Evolutionary conservation across 2,113 vertebrate genomes (phyloP).

Genomic region (Eclectus roratus): DNA sequence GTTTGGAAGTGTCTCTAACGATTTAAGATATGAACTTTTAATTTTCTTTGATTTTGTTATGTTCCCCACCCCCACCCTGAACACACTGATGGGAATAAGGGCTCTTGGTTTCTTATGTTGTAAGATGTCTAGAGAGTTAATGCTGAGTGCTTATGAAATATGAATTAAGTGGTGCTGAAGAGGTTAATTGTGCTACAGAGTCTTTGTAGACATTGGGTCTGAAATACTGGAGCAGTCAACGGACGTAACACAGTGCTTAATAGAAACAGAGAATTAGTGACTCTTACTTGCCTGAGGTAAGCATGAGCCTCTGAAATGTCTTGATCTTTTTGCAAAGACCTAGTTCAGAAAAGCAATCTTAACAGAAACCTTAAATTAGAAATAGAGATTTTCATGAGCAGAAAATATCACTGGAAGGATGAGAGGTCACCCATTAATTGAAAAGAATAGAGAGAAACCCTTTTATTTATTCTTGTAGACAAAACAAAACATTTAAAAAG

Average conservation of each 20-base stretch:
- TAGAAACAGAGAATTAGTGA: constrained; percentile 61
- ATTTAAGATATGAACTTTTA: neutral
- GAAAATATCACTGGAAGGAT: constrained; percentile 21
- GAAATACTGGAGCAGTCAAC: constrained; percentile 15
- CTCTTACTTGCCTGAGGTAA: constrained; percentile 61
- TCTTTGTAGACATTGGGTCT: neutral
- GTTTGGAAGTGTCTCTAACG: no score
- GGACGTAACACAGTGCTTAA: constrained; percentile 29
- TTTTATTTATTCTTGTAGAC: constrained; percentile 23
- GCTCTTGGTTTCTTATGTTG: neutral
- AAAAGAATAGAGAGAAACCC: neutral
- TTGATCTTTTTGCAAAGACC: constrained; percentile 64
- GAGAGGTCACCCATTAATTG: constrained; percentile 2
- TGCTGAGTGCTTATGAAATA: neutral
- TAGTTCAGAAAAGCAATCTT: constrained; percentile 24
- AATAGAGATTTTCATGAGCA: constrained; percentile 28
- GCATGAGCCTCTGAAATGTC: constrained; percentile 21
- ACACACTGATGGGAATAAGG: fast-evolving
- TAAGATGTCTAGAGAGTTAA: neutral
- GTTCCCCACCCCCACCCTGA: fast-evolving
- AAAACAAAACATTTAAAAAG: neutral
- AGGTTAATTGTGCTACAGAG: neutral
- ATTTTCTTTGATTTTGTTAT: neutral
- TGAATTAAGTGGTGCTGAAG: neutral
- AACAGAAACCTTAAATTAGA: constrained; percentile 56